A percentile compares a stretch with the other conserved stretches of the same genome.
Conservation (phyloP, 2,797 vertebrate species). For the Phoebastria nigripes region DNA sequence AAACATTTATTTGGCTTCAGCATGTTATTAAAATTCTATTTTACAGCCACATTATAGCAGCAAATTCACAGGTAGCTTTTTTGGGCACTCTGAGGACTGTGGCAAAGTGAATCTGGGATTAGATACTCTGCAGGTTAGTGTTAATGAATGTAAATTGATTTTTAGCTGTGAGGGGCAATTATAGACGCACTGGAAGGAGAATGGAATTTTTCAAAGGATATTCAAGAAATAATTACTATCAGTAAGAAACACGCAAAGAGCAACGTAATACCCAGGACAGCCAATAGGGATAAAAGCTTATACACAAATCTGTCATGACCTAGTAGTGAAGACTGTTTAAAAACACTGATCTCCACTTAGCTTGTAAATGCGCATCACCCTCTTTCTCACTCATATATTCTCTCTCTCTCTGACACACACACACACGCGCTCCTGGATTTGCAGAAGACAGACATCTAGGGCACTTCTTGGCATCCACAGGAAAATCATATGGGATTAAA, state of each 20-base stretch:
- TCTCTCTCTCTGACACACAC: background rate
- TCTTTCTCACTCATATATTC: background rate
- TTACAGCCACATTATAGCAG: background rate
- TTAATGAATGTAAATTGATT: constrained; percentile 32
- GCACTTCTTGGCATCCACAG: constrained; percentile 34
- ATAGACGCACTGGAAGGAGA: background rate
- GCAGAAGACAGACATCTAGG: constrained; percentile 25
- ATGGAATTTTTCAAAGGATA: constrained; percentile 23
- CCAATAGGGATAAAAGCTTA: constrained; percentile 21
- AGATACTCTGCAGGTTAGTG: background rate
- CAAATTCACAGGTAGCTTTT: constrained; percentile 15
- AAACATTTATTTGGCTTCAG: background rate
- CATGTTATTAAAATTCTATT: background rate
- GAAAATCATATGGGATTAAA: constrained; percentile 39
- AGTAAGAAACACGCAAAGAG: background rate
- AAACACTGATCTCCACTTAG: constrained; percentile 52
- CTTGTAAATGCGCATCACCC: constrained; percentile 29
- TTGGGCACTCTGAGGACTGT: background rate
- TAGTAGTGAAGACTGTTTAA: constrained; percentile 54
- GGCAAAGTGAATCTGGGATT: background rate
- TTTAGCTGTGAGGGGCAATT: constrained; percentile 4
- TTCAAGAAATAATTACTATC: constrained; percentile 40
- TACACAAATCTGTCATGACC: constrained; percentile 11
- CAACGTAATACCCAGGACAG: background rate
- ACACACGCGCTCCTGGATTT: constrained; percentile 18